Evolutionary conservation across 2,113 vertebrate species (phyloP).

Genomic region (Bostrychus sinensis): DNA sequence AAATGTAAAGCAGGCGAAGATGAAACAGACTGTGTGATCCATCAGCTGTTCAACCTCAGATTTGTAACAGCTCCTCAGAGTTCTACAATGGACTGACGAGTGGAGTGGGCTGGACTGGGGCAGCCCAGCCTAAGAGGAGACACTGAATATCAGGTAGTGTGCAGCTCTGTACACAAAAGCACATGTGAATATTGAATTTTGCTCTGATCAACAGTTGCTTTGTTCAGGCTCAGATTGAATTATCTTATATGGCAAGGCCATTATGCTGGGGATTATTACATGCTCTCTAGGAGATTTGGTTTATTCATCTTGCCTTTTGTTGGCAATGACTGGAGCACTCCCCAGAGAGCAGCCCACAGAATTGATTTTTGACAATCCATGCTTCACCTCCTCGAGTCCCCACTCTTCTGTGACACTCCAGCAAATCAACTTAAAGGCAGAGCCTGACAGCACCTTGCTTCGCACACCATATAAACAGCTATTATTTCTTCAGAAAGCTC

Average conservation of each 20-base stretch:
- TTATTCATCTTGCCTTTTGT: slow-evolving; percentile 77
- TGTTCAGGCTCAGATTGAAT: slow-evolving; percentile 68
- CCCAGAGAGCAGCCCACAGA: slow-evolving; percentile 70
- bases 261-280: slow-evolving; percentile 74
- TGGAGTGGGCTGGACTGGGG: slow-evolving; percentile 14
- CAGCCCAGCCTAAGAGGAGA: slow-evolving; percentile 17
- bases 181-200: slow-evolving; percentile 68
- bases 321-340: slow-evolving; percentile 69
- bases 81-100: slow-evolving; percentile 52
- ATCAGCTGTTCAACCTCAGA: slow-evolving; percentile 69
- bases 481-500: slow-evolving; percentile 78
- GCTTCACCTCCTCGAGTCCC: slow-evolving; percentile 72
- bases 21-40: slow-evolving; percentile 76
- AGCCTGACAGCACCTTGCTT: slow-evolving; percentile 75
- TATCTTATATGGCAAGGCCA: slow-evolving; percentile 64
- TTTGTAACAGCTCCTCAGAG: slow-evolving; percentile 62
- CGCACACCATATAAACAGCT: slow-evolving; percentile 73
- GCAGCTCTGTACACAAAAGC: slow-evolving; percentile 50
- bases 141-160: slow-evolving; percentile 45
- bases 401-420: slow-evolving; percentile 69
- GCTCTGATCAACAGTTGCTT: slow-evolving; percentile 67
- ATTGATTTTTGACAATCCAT: slow-evolving; percentile 82
- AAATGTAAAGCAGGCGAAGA: slow-evolving; percentile 76
- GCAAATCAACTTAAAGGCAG: slow-evolving; percentile 81
- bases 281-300: slow-evolving; percentile 73